Conservation (phyloP, 2,113 vertebrate species). For the Excalfactoria chinensis region DNA sequence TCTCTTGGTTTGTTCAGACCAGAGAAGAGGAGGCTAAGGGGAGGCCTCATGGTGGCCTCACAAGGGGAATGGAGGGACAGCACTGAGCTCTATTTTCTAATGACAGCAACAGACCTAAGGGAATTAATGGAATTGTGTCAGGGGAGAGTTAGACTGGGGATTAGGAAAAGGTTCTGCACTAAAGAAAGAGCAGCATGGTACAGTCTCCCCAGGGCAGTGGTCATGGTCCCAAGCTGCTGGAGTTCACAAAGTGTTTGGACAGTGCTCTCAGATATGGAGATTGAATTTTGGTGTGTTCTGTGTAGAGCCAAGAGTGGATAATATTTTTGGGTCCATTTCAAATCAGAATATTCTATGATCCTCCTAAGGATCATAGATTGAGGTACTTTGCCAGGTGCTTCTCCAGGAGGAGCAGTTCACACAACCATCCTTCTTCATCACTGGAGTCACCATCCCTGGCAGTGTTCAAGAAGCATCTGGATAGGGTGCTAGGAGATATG, state of each 20-base stretch:
- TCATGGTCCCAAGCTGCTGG: not conserved
- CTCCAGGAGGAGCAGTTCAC: not conserved
- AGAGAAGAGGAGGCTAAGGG: not conserved
- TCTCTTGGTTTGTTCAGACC: not conserved
- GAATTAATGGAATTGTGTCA: not conserved
- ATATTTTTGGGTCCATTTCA: not conserved
- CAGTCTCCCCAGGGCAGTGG: not conserved
- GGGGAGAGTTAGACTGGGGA: not conserved
- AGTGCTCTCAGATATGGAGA: not conserved
- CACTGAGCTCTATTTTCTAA: not conserved
- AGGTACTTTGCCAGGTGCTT: not conserved
- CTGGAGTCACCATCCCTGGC: too few relatives aligned
- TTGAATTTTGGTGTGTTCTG: not conserved
- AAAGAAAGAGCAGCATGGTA: not conserved
- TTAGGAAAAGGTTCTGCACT: not conserved
- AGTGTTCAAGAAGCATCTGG: too few relatives aligned
- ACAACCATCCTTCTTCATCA: not conserved
- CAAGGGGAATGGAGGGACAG: not conserved
- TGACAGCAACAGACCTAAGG: not conserved
- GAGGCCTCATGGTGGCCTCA: not conserved
- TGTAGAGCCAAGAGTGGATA: not conserved
- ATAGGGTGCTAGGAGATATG: too few relatives aligned
- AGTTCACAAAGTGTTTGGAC: not conserved
- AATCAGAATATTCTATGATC: rapidly evolving
- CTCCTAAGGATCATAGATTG: not conserved